Percentiles rank a stretch among this genome's conserved stretches.
These are phyloP conservation scores for Orthonyx spaldingii DNA, from an alignment of 2,113 vertebrate species.

Conservation along the genomic window DNA sequence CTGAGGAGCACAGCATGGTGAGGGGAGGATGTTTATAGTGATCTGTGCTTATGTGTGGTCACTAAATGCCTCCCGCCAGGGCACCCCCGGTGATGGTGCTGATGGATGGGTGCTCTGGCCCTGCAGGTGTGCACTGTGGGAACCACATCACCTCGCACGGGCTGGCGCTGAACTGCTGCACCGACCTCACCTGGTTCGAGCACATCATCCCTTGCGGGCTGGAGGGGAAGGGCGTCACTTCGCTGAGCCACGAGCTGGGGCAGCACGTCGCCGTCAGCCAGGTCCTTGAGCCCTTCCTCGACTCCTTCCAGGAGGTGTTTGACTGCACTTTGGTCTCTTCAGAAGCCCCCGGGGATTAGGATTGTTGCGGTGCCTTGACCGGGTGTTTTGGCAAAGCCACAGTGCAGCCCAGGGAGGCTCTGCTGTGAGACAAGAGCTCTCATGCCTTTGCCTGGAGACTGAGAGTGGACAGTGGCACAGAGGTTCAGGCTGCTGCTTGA, in stretches of 20 bases:
- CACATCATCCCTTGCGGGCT: slow-evolving; percentile 53
- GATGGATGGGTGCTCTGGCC: background rate
- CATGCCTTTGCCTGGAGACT: background rate
- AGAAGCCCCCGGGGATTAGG: background rate
- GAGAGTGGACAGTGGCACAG: accelerated
- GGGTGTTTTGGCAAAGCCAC: accelerated
- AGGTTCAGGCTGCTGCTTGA: background rate
- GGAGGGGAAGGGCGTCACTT: slow-evolving; percentile 40
- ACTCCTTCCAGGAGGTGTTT: slow-evolving; percentile 46
- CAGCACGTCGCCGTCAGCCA: background rate
- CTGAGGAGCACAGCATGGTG: accelerated
- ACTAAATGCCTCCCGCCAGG: accelerated
- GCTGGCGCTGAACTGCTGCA: slow-evolving; percentile 58
- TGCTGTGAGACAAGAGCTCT: background rate
- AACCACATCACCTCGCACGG: slow-evolving; percentile 46
- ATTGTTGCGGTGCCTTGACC: accelerated
- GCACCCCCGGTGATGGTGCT: background rate
- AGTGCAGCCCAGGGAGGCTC: accelerated
- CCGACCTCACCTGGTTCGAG: slow-evolving; percentile 48
- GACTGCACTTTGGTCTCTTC: background rate
- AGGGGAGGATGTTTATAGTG: accelerated
- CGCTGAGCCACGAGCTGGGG: background rate
- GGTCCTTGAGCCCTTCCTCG: slow-evolving; percentile 10
- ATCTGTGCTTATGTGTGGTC: accelerated
- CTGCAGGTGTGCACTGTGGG: slow-evolving; percentile 36